These are phyloP conservation scores for Bibio marci DNA, from an alignment of 2,888 invertebrate genomes.

Conservation along the genomic window DNA sequence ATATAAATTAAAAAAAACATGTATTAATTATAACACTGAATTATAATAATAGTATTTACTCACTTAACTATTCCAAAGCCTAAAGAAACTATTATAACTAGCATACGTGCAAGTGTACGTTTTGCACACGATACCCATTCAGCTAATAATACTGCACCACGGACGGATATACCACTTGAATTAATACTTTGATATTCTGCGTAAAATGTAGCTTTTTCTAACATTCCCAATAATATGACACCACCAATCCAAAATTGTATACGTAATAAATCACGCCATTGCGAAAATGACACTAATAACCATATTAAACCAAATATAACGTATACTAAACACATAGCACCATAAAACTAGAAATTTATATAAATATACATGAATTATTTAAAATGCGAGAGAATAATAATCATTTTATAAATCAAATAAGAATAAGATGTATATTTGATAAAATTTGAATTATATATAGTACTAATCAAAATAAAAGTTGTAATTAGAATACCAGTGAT, in stretches of 20 bases:
- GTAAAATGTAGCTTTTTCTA: conserved; percentile 79
- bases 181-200: conserved; percentile 72
- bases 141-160: conserved; percentile 63
- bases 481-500: no score
- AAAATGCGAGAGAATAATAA: no score
- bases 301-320: conserved; percentile 66
- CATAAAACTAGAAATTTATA: conserved; percentile 70
- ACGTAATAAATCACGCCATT: conserved; percentile 79
- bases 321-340: conserved; percentile 77
- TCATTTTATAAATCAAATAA: no score
- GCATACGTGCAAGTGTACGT: conserved; percentile 76
- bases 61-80: conserved; percentile 93
- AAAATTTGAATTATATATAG: no score
- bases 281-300: conserved; percentile 65
- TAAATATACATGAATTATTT: no score
- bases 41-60: conserved; percentile 21
- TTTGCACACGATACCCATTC: conserved; percentile 86
- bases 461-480: no score
- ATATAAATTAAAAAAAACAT: conserved; percentile 1
- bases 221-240: conserved; percentile 72
- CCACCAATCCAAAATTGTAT: conserved; percentile 95
- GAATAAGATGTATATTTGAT: no score
- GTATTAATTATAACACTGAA: conserved; percentile 1
- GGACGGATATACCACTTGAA: conserved; percentile 42
- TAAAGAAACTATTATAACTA: conserved; percentile 85